Conservation (phyloP, 2,888 invertebrate species). For the Cryptus viduatorius region DNA sequence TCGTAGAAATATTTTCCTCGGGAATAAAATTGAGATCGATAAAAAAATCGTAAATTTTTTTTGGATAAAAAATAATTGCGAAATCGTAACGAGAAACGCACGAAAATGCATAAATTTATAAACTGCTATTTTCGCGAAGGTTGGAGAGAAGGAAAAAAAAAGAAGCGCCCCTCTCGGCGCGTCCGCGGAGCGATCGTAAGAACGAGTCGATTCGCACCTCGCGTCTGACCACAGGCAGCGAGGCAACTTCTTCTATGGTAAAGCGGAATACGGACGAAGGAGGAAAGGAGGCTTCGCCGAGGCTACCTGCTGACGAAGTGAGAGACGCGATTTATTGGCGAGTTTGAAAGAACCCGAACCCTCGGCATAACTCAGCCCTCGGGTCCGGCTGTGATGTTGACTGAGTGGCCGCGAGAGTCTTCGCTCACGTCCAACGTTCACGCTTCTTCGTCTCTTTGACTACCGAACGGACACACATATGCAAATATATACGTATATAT, state of each 20-base stretch:
- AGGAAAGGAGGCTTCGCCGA: constrained; percentile 11
- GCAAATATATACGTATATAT: constrained; percentile 12
- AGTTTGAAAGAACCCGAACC: constrained; percentile 81
- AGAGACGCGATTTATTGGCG: constrained; percentile 79
- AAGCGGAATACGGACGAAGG: constrained; percentile 1
- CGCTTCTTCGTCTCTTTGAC: constrained; percentile 50
- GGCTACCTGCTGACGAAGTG: constrained; percentile 67
- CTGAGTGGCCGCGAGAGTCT: constrained; percentile 76
- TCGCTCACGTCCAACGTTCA: constrained; percentile 19
- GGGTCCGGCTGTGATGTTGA: constrained; percentile 75
- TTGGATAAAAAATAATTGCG: not conserved
- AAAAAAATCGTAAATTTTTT: too few relatives aligned
- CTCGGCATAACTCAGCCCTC: constrained; percentile 81
- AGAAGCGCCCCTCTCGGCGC: constrained; percentile 51
- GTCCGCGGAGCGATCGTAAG: constrained; percentile 80
- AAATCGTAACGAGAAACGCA: constrained; percentile 25
- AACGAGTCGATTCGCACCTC: constrained; percentile 82
- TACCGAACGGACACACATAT: constrained; percentile 46
- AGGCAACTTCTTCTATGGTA: not conserved
- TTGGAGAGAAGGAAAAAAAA: constrained; percentile 66
- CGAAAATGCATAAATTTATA: constrained; percentile 47
- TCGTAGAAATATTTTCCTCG: too few relatives aligned
- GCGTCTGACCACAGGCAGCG: constrained; percentile 42
- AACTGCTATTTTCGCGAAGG: not conserved
- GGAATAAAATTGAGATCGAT: too few relatives aligned